phyloP scores from a whole-genome alignment of 2,113 vertebrate species.

The Brachypteracias leptosomus region DNA sequence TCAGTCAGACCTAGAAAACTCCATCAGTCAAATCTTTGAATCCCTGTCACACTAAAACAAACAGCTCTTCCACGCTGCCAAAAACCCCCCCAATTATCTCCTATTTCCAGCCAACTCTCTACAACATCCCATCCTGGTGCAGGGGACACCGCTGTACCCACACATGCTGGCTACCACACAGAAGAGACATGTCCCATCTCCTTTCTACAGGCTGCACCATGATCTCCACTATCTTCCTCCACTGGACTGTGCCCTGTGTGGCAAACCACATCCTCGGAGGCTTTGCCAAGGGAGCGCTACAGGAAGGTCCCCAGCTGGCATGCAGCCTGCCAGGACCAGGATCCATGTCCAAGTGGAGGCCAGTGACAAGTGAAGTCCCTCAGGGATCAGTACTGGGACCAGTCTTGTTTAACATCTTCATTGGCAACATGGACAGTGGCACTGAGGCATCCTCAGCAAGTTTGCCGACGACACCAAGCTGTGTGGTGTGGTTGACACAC shows the following conservation, averaged over 20 bases:
- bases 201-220: slow-evolving; percentile 74
- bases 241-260: slow-evolving; percentile 78
- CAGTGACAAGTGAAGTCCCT: too few relatives aligned
- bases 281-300: slow-evolving; percentile 67
- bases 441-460: too few relatives aligned
- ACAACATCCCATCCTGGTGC: accelerated
- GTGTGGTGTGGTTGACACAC: too few relatives aligned
- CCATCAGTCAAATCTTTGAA: not conserved
- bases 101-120: not conserved
- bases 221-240: slow-evolving; percentile 78
- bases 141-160: accelerated
- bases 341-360: too few relatives aligned
- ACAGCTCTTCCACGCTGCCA: not conserved
- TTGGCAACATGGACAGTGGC: too few relatives aligned
- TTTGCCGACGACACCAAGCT: too few relatives aligned
- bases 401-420: too few relatives aligned
- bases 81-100: not conserved
- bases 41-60: not conserved
- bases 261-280: slow-evolving; percentile 76
- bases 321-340: slow-evolving; percentile 91
- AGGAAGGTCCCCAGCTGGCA: slow-evolving; percentile 80
- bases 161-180: accelerated
- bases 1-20: not conserved
- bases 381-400: too few relatives aligned
- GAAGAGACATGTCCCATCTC: accelerated